Conservation (phyloP, 2,113 vertebrate genomes). For the Rousettus leschenaultii region DNA sequence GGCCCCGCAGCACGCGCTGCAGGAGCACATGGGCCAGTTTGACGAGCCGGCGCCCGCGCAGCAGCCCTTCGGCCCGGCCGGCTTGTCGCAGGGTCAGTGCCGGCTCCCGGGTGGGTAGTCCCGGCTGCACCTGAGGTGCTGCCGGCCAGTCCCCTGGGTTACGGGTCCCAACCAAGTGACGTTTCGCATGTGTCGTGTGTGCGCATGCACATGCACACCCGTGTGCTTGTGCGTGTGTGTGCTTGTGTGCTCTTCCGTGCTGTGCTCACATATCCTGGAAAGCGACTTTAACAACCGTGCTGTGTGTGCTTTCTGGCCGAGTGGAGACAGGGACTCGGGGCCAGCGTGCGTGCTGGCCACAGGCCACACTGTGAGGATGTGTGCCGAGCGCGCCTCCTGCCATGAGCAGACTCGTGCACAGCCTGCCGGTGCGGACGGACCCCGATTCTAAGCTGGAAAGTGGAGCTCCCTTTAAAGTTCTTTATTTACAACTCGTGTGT, state of each 20-base stretch:
- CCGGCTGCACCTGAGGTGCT: background rate
- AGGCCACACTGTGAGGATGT: accelerated
- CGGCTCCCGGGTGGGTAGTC: background rate
- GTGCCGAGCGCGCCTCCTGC: background rate
- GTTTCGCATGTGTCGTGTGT: background rate
- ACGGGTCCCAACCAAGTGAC: background rate
- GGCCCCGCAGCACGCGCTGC: conserved; percentile 28
- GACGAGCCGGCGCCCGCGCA: conserved; percentile 26
- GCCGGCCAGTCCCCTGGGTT: background rate
- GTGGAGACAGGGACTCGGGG: background rate
- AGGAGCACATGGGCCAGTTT: conserved; percentile 52
- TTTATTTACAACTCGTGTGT: background rate
- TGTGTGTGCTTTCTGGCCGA: background rate
- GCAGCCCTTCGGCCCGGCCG: conserved; percentile 52
- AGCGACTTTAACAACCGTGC: too few species aligned
- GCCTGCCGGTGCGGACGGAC: background rate
- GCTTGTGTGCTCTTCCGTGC: accelerated
- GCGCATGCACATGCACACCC: too few species aligned
- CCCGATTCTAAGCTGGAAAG: background rate
- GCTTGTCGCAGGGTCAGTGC: conserved; percentile 66
- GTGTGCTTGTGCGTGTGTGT: too few species aligned
- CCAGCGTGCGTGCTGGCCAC: accelerated
- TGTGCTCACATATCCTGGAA: background rate
- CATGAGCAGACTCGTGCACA: background rate
- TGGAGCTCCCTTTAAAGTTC: background rate